Evolutionary conservation across 2,888 invertebrate genomes (phyloP).

Genomic region (Germaria angustata): DNA sequence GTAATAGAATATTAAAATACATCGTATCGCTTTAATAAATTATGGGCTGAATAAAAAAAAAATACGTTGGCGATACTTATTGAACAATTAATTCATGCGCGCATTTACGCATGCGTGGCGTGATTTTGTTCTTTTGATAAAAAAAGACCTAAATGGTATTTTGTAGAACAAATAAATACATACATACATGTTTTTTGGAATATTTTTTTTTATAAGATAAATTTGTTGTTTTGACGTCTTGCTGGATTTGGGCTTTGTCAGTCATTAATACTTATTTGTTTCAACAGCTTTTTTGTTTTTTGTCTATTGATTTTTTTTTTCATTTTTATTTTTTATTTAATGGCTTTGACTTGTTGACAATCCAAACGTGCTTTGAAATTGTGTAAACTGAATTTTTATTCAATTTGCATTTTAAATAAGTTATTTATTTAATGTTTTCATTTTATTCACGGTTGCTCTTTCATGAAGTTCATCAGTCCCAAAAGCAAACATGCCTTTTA

Average conservation of each 20-base stretch:
- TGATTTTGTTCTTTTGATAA: conserved; percentile 1
- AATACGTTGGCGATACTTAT: conserved; percentile 36
- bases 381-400: neutral
- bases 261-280: conserved; percentile 39
- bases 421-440: neutral
- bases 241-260: neutral
- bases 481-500: neutral
- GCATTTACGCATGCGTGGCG: conserved; percentile 60
- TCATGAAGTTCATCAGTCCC: neutral
- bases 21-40: neutral
- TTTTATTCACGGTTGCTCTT: neutral
- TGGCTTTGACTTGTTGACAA: conserved; percentile 20
- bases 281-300: neutral
- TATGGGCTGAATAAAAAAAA: neutral
- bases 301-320: too few relatives aligned
- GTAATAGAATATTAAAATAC: conserved; percentile 6
- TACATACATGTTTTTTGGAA: neutral
- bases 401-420: conserved; percentile 32
- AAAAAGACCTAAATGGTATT: neutral
- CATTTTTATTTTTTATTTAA: too few relatives aligned
- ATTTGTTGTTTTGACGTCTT: conserved; percentile 18
- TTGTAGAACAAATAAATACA: neutral
- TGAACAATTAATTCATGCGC: conserved; percentile 51
- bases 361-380: conserved; percentile 30
- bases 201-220: neutral